phyloP scores from a whole-genome alignment of 2,113 vertebrate species.

The Apteryx owenii region DNA sequence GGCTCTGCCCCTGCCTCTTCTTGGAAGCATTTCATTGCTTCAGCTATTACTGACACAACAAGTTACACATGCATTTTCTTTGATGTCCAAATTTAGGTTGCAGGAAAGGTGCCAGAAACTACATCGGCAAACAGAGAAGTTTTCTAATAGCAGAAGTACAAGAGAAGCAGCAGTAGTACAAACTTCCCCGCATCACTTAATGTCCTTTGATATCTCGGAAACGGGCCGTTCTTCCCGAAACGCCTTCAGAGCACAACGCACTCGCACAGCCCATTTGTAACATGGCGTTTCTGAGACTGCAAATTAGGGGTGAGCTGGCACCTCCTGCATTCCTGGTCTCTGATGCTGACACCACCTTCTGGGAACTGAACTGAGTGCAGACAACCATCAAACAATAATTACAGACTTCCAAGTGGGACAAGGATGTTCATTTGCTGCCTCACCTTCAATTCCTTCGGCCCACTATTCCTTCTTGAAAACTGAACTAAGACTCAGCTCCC shows the following conservation, averaged over 20 bases:
- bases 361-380: neutral
- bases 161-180: neutral
- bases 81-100: slow-evolving; percentile 1
- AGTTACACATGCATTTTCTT: neutral
- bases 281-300: accelerated
- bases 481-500: neutral
- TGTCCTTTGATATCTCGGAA: neutral
- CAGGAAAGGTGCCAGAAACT: slow-evolving; percentile 13
- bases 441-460: slow-evolving; percentile 26
- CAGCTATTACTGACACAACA: neutral
- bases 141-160: neutral
- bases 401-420: neutral
- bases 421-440: slow-evolving; percentile 19
- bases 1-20: neutral
- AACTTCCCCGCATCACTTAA: neutral
- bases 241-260: neutral
- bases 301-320: neutral
- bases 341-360: slow-evolving; percentile 31
- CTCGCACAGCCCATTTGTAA: accelerated
- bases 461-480: neutral
- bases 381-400: neutral
- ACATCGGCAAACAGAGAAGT: neutral
- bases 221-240: neutral
- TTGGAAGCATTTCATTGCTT: neutral
- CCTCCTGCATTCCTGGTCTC: slow-evolving; percentile 45